Base-by-base conservation (phyloP, 2,888 invertebrate species). In the Drosophila histrio region DNA sequence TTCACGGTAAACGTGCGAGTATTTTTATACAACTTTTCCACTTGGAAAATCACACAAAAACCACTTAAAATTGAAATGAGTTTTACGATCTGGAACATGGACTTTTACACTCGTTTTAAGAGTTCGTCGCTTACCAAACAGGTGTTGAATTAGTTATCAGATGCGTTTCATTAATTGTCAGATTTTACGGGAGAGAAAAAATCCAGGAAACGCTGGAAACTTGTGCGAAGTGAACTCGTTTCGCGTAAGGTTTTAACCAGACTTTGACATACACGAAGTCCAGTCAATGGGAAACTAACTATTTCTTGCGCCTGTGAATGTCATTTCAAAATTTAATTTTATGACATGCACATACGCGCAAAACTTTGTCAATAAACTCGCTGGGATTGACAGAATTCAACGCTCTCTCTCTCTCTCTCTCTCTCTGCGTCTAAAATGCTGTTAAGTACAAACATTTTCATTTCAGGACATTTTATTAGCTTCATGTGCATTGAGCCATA, bases 381-480 rank as follows among this genome's bases (percentile, higher is more conserved):
- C n/a, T 61, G 46, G 28, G 62, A 58, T 63, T 77, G 77, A 72
- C 69, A 59, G 53, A 36, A 19, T 46, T 52, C 58, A 44, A 41
- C 41, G 43, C 36, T 38, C n/a, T n/a, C n/a, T n/a, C n/a, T n/a
- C n/a, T n/a, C n/a, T n/a, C n/a, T n/a, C n/a, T n/a, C n/a, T n/a
- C n/a, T n/a, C n/a, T n/a, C n/a, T n/a, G n/a, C n/a, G n/a, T 63
- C 39, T 28, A 8, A 15, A 3, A 34, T 15, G 15, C 58, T 63
- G 58, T 68, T 56, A 52, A 62, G 60, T 69, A 66, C 69, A 66
- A 46, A 74, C 64, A 73, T 66, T 69, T 79, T 56, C 57, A 63
- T 47, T 60, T n/a, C n/a, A n/a, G n/a, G 62, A 39, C 32, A 62
- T 77, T 79, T 77, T 77, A 79, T 64, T 62, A 50, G 65, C 60